Conservation (phyloP, 2,797 vertebrate species). For the Passerculus sandwichensis region DNA sequence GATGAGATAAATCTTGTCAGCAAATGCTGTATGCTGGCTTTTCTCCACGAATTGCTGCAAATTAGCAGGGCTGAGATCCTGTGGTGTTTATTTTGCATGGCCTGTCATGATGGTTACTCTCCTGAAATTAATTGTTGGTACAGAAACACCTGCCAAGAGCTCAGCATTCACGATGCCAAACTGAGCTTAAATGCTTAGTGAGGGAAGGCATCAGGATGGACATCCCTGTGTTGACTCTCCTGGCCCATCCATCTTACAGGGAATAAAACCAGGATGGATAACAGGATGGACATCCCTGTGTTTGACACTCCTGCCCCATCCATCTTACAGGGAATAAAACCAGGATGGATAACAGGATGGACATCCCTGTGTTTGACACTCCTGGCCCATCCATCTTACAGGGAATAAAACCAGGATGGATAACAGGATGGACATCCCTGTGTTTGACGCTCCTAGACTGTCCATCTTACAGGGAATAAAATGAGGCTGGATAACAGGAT, state of each 20-base stretch:
- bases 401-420: too few species aligned
- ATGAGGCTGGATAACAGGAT: background rate
- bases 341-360: background rate
- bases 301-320: background rate
- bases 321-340: rapidly evolving
- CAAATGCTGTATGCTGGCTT: background rate
- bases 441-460: too few species aligned
- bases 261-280: background rate
- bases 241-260: rapidly evolving
- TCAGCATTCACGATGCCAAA: background rate
- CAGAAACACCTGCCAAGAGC: background rate
- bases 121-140: background rate
- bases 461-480: too few species aligned
- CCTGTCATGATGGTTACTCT: background rate
- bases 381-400: too few species aligned
- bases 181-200: too few species aligned
- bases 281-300: rapidly evolving
- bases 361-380: background rate
- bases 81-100: background rate
- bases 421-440: too few species aligned
- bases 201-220: background rate
- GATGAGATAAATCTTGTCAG: background rate
- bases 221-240: rapidly evolving
- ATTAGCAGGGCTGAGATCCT: background rate
- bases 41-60: background rate